phyloP scores from a whole-genome alignment of 2,113 vertebrate species.

The Triplophysa tibetana region DNA sequence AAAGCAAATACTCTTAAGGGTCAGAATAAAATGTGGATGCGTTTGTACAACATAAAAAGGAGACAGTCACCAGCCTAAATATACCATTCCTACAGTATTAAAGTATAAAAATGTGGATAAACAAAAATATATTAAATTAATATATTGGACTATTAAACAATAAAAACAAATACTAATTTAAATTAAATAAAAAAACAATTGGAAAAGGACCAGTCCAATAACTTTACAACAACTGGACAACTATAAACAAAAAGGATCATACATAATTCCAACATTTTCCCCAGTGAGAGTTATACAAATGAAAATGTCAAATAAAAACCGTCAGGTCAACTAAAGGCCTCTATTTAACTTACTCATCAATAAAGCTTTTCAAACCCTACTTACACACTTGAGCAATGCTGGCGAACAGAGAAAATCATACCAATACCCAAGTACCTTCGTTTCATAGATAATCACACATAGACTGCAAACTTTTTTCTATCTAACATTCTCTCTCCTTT shows the following conservation, averaged over 20 bases:
- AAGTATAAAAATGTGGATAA: not conserved
- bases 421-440: conserved; percentile 40
- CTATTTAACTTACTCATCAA: conserved; percentile 74
- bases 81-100: too few species aligned
- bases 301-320: conserved; percentile 44
- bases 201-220: too few species aligned
- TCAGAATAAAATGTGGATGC: too few species aligned
- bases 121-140: too few species aligned
- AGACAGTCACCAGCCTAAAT: too few species aligned
- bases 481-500: conserved; percentile 60
- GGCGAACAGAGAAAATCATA: conserved; percentile 65
- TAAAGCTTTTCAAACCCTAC: conserved; percentile 69
- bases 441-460: conserved; percentile 61
- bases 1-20: not conserved
- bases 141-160: too few species aligned
- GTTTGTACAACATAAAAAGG: too few species aligned
- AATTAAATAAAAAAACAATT: too few species aligned
- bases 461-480: conserved; percentile 76
- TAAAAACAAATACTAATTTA: too few species aligned
- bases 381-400: conserved; percentile 58
- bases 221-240: too few species aligned
- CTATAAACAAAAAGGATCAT: not conserved
- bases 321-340: conserved; percentile 57
- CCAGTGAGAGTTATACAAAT: conserved; percentile 19
- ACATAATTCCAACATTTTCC: not conserved